Conservation (phyloP, 2,888 invertebrate genomes). For the Tachina grossa region DNA sequence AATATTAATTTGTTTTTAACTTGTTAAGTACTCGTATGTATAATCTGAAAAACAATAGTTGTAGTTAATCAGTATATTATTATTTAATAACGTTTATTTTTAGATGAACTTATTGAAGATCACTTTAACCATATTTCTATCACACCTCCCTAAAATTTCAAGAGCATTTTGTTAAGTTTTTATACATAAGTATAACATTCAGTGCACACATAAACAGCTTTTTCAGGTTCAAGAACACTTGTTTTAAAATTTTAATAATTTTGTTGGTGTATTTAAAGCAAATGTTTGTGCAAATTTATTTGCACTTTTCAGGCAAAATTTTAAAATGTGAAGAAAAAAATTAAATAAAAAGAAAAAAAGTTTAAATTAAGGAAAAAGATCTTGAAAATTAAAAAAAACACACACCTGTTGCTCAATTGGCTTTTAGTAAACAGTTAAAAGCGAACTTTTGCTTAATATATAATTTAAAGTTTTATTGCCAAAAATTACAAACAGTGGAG, state of each 20-base stretch:
- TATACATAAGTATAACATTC: not conserved
- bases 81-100: conserved; percentile 15
- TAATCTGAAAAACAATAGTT: too few relatives aligned
- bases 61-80: not conserved
- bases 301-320: not conserved
- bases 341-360: not conserved
- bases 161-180: not conserved
- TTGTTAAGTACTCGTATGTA: too few relatives aligned
- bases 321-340: not conserved
- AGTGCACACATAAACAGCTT: not conserved
- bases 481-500: too few relatives aligned
- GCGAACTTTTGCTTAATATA: not conserved
- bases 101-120: conserved; percentile 28
- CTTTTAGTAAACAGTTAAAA: not conserved
- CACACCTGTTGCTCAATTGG: not conserved
- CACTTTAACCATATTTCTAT: conserved; percentile 15
- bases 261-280: conserved; percentile 18
- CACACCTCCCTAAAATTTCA: conserved; percentile 13
- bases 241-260: conserved; percentile 9
- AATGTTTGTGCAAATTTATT: conserved; percentile 31
- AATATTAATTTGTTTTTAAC: too few relatives aligned
- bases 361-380: not conserved
- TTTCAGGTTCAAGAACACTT: conserved; percentile 36
- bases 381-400: conserved; percentile 5
- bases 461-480: not conserved